Evolutionary conservation across 2,113 vertebrate species (phyloP).

Genomic region (Tachysurus fulvidraco): DNA sequence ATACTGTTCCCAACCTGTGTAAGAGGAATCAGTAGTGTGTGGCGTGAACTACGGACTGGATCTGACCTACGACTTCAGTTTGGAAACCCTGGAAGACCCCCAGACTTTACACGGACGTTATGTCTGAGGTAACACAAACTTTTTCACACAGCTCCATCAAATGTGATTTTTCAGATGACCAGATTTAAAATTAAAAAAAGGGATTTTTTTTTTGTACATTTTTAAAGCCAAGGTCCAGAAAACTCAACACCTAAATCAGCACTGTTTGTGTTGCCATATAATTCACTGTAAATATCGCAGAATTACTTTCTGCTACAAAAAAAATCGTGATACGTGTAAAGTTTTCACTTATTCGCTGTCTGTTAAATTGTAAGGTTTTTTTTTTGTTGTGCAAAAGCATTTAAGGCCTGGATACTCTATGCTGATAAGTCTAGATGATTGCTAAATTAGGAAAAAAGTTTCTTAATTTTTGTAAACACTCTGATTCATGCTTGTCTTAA

Average conservation of each 20-base stretch:
- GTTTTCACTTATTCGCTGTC: constrained; percentile 3
- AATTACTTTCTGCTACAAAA: neutral
- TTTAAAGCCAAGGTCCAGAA: neutral
- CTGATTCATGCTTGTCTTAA: neutral
- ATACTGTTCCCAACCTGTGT: neutral
- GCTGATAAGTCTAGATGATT: neutral
- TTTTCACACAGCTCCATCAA: neutral
- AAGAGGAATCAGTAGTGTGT: neutral
- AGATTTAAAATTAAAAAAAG: neutral
- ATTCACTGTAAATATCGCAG: neutral
- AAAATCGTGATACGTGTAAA: neutral
- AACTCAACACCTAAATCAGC: neutral
- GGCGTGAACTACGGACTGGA: neutral
- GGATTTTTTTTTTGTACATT: neutral
- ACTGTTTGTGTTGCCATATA: neutral
- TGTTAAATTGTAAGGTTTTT: neutral
- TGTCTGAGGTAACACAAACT: neutral
- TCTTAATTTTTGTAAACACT: neutral
- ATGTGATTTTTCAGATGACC: neutral
- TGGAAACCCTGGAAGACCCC: neutral
- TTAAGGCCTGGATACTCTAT: constrained; percentile 1
- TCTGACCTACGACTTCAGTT: neutral
- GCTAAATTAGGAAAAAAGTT: neutral
- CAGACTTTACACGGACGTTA: neutral
- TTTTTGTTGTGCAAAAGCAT: neutral